Percentiles rank a stretch among this genome's conserved stretches.
phyloP scores from a whole-genome alignment of 2,888 invertebrate genomes.

The Drosophila algonquin region DNA sequence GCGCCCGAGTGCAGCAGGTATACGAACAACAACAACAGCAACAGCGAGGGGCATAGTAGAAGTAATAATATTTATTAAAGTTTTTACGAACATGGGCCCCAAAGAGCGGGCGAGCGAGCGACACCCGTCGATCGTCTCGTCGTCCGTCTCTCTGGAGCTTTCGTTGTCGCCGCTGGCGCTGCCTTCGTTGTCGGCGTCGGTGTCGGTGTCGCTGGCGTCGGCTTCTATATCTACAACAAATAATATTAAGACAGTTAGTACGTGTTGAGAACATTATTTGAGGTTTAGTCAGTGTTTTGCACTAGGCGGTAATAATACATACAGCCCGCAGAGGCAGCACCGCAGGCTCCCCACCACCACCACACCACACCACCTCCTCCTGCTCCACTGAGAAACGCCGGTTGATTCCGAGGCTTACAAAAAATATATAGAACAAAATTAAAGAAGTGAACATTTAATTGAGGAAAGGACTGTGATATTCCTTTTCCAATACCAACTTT shows the following conservation, averaged over 20 bases:
- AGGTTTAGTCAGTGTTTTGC: constrained; percentile 82
- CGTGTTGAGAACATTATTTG: constrained; percentile 82
- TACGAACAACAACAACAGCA: constrained; percentile 32
- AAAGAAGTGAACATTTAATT: background rate
- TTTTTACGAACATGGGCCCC: constrained; percentile 53
- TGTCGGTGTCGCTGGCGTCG: constrained; percentile 51
- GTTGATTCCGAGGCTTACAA: constrained; percentile 10
- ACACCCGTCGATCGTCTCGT: constrained; percentile 12
- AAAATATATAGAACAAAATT: constrained; percentile 1
- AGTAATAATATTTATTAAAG: constrained; percentile 75
- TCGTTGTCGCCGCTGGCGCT: constrained; percentile 25
- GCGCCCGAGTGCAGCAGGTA: constrained; percentile 20
- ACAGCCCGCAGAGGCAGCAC: constrained; percentile 45
- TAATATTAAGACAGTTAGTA: constrained; percentile 82
- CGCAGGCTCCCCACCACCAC: constrained; percentile 31
- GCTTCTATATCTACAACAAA: constrained; percentile 81
- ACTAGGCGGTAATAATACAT: constrained; percentile 77
- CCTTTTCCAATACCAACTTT: background rate
- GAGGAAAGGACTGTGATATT: constrained; percentile 33
- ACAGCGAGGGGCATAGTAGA: constrained; percentile 32
- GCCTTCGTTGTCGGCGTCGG: background rate
- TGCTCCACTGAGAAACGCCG: background rate
- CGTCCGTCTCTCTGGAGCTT: constrained; percentile 12
- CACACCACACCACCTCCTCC: constrained; percentile 8
- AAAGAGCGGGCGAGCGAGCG: constrained; percentile 28